These are phyloP conservation scores for Epinephelus malabaricus DNA, from an alignment of 2,797 vertebrate genomes.

Conservation along the genomic window DNA sequence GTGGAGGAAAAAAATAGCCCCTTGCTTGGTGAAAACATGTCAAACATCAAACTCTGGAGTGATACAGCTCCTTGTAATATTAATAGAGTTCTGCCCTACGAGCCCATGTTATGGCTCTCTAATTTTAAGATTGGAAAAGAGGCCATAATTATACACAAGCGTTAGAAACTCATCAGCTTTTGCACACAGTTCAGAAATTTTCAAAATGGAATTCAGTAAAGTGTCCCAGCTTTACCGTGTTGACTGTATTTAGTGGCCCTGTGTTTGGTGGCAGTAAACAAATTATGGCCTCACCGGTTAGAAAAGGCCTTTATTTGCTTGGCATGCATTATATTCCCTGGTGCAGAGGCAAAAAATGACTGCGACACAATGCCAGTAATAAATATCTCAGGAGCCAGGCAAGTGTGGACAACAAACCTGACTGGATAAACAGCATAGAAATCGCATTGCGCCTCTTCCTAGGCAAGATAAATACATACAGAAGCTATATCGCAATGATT, in stretches of 20 bases:
- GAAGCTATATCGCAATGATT: constrained; percentile 79
- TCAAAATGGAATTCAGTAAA: constrained; percentile 28
- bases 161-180: constrained; percentile 40
- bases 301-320: constrained; percentile 76
- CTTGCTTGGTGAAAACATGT: constrained; percentile 50
- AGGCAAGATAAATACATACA: constrained; percentile 78
- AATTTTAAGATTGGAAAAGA: constrained; percentile 30
- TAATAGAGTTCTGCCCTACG: constrained; percentile 44
- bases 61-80: constrained; percentile 48
- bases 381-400: constrained; percentile 82
- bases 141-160: constrained; percentile 29
- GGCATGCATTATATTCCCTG: constrained; percentile 71
- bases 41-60: constrained; percentile 53
- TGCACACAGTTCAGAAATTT: constrained; percentile 9
- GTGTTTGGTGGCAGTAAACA: constrained; percentile 76
- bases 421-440: constrained; percentile 81
- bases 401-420: constrained; percentile 80
- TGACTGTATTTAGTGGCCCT: constrained; percentile 61
- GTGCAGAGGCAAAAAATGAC: constrained; percentile 79
- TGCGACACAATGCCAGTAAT: constrained; percentile 81
- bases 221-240: constrained; percentile 34
- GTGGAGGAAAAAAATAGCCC: constrained; percentile 21
- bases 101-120: constrained; percentile 43
- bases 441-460: constrained; percentile 76
- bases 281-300: constrained; percentile 73